phyloP scores from a whole-genome alignment of 2,113 vertebrate species.

The Megalops atlanticus region DNA sequence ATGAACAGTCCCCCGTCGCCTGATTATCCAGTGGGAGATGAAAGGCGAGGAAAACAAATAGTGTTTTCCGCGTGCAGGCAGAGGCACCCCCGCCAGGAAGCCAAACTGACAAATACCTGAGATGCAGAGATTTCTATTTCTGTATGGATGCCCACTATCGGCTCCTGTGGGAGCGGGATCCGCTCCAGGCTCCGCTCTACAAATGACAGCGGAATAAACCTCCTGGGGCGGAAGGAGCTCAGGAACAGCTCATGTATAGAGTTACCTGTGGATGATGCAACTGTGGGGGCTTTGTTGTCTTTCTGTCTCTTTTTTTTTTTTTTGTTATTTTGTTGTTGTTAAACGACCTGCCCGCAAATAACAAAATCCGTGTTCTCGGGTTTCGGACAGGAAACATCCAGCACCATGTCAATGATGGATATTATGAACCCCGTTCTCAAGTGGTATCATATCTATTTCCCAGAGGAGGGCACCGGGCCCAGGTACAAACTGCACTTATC shows the following conservation, averaged over 20 bases:
- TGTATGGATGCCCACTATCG: not conserved
- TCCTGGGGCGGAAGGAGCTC: not conserved
- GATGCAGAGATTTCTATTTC: not conserved
- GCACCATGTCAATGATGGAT: not conserved
- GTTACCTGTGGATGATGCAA: not conserved
- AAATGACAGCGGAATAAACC: not conserved
- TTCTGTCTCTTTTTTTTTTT: not conserved
- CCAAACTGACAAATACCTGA: slow-evolving; percentile 3
- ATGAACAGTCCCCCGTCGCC: not conserved
- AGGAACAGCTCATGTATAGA: not conserved
- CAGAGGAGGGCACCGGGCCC: not conserved
- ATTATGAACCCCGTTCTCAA: not conserved
- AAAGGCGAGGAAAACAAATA: not conserved
- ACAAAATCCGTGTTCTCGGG: too few relatives aligned
- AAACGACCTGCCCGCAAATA: too few relatives aligned
- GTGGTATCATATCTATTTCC: not conserved
- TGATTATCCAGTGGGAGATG: not conserved
- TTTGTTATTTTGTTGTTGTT: not conserved
- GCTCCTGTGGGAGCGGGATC: not conserved
- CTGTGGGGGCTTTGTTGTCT: not conserved
- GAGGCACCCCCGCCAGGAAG: not conserved
- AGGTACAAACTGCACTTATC: too few relatives aligned
- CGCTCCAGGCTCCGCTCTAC: not conserved
- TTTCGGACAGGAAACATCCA: not conserved
- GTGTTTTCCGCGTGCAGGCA: not conserved